Base-by-base conservation (phyloP, 2,797 vertebrate genomes). In the Enteromius thamalakanensis region DNA sequence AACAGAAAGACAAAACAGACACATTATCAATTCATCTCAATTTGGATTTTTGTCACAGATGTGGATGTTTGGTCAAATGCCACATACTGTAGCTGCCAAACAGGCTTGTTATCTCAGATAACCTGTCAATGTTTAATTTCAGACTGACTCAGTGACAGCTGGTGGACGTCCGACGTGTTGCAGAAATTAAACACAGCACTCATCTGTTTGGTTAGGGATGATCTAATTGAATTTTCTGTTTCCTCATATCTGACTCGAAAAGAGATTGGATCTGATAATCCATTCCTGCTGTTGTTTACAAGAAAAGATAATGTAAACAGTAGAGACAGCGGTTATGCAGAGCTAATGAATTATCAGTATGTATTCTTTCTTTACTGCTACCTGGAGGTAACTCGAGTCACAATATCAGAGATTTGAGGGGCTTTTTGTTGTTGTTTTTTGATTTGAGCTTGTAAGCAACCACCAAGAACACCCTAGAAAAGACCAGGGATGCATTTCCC, bases 11-110 rank as follows among this genome's bases (percentile, higher is more conserved):
- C 26, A 7, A n/a, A n/a, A n/a, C n/a, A 21, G 17, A 62, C 67
- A 81, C 53, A 49, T 47, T 47, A 80, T 34, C 40, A 74, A 26
- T 34, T 72, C 9, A 65, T 67, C 26, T 29, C 6, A 65, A 84
- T 55, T 17, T 9, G 17, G 23, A 14, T 49, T 60, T 49, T 42
- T 37, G 55, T 55, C 53, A 72, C 75, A 88, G 81, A 83, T 79
- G 71, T 58, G 70, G 62, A 80, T 81, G 62, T 88, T 83, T 85
- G 83, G 84, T 83, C 67, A 85, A 88, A 85, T 78, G 72, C 83
- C 83, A 85, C 17, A 29, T n/a, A n/a, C n/a, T n/a, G n/a, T 17
- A 60, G 71, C 58, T 85, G 85, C 82, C 85, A 85, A 79, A 83
- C 64, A 74, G 17, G 72, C 72, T 71, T 76, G 83, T 85, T 83